Conservation (phyloP, 2,113 vertebrate species). For the Pithys albifrons region DNA sequence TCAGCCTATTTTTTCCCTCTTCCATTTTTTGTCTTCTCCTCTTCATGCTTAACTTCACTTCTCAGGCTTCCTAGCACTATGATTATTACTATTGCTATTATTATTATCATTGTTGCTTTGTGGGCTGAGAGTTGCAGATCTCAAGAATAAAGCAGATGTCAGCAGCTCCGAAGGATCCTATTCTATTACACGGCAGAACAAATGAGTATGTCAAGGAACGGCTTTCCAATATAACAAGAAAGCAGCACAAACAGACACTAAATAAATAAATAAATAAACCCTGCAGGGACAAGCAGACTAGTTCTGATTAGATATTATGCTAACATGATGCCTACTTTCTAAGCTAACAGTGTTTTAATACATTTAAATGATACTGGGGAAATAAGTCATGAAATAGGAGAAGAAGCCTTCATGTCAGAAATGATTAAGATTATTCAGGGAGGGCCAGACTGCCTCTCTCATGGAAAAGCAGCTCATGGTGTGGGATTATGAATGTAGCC, state of each 20-base stretch:
- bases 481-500: background rate
- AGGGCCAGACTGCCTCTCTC: conserved; percentile 5
- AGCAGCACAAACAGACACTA: conserved; percentile 74
- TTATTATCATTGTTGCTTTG: conserved; percentile 73
- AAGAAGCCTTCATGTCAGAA: conserved; percentile 62
- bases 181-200: conserved; percentile 76
- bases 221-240: conserved; percentile 74
- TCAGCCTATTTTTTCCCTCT: background rate
- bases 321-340: conserved; percentile 72
- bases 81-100: conserved; percentile 67
- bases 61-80: conserved; percentile 27
- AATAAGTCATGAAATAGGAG: conserved; percentile 62
- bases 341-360: conserved; percentile 74
- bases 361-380: conserved; percentile 71
- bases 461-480: background rate
- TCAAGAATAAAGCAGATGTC: conserved; percentile 78
- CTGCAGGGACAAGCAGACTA: conserved; percentile 68
- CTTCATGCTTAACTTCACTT: conserved; percentile 55
- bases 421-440: conserved; percentile 62
- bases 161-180: conserved; percentile 71
- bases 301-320: conserved; percentile 79
- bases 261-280: conserved; percentile 77
- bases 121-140: conserved; percentile 66
- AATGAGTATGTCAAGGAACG: conserved; percentile 78
- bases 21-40: conserved; percentile 24